phyloP scores from a whole-genome alignment of 2,113 vertebrate genomes.

The Pedetes capensis region DNA sequence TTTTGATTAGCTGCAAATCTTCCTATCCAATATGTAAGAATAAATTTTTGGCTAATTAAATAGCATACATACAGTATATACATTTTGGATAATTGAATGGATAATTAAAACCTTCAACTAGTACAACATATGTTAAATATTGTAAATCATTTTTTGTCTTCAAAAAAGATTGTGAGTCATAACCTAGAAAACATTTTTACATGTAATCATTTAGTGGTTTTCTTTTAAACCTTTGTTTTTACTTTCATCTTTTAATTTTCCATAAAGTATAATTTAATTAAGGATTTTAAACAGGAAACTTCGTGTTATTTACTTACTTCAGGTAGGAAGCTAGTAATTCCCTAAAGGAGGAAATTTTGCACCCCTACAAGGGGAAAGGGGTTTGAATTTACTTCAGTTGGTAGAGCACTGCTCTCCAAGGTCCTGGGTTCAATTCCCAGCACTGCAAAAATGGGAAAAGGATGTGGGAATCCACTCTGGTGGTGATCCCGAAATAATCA shows the following conservation, averaged over 20 bases:
- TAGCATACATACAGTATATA: neutral
- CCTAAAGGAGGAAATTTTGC: neutral
- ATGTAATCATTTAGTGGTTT: neutral
- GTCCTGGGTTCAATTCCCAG: too few species aligned
- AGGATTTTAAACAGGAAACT: neutral
- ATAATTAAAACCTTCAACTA: conserved; percentile 38
- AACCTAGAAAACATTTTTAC: conserved; percentile 22
- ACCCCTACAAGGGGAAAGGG: accelerated
- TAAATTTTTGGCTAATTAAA: conserved; percentile 46
- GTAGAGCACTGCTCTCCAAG: too few species aligned
- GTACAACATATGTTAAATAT: conserved; percentile 21
- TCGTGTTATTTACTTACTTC: neutral
- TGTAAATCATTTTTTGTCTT: conserved; percentile 21
- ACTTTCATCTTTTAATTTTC: neutral
- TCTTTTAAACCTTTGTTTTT: conserved; percentile 23
- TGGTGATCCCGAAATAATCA: too few species aligned
- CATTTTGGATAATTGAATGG: too few species aligned
- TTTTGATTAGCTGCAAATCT: neutral
- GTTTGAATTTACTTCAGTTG: too few species aligned
- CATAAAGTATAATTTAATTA: neutral
- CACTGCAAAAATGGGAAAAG: too few species aligned
- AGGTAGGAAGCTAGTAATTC: neutral
- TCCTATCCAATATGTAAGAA: conserved; percentile 6
- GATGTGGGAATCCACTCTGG: too few species aligned
- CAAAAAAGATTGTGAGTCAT: neutral